Evolutionary conservation across 1,140 invertebrate genomes (phyloP), one percentile per base, ranked within the genome.

Genomic region (Drosophila subobscura): DNA sequence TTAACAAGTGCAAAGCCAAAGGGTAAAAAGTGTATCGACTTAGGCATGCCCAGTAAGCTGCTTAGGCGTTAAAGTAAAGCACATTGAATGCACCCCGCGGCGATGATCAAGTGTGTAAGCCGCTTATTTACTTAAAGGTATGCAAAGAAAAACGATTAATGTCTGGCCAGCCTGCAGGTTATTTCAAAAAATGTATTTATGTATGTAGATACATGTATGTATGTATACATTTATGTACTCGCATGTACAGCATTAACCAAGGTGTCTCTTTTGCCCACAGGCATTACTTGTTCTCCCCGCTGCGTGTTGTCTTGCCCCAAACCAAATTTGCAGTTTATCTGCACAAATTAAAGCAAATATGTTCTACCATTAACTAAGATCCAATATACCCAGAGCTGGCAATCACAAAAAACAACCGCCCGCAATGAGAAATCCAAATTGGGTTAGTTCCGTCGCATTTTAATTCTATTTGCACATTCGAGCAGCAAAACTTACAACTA

Each of bases 391-490:
- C 45, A 0, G 6, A 14, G n/a, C 16, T n/a, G 8, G 5, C 23
- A 46, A 46, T 27, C 41, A 27, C 8, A 47, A 46, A 53, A 54
- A 54, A 68, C 55, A 66, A 40, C 14, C 47, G 22, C 53, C 54
- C 40, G 22, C 59, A 65, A 46, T 72, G 45, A 52, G 41, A 57
- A 65, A 67, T 75, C 33, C 47, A 40, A 75, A 86, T 61, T 85
- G 72, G 72, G 63, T 71, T 80, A 71, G 53, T 67, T 56, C 45
- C 67, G 63, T 74, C 47, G 70, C 73, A 72, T 72, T 81, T 85
- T 81, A 85, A 85, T 81, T 85, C 77, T 81, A 85, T 85, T 85
- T 85, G 77, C 81, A 71, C 83, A 67, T 80, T 85, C 61, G 68
- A 64, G 56, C 55, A 64, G 56, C 55, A 51, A 73, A 81, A 68